Base-by-base conservation (phyloP, 2,888 invertebrate species). In the Caenorhabditis macrosperma region DNA sequence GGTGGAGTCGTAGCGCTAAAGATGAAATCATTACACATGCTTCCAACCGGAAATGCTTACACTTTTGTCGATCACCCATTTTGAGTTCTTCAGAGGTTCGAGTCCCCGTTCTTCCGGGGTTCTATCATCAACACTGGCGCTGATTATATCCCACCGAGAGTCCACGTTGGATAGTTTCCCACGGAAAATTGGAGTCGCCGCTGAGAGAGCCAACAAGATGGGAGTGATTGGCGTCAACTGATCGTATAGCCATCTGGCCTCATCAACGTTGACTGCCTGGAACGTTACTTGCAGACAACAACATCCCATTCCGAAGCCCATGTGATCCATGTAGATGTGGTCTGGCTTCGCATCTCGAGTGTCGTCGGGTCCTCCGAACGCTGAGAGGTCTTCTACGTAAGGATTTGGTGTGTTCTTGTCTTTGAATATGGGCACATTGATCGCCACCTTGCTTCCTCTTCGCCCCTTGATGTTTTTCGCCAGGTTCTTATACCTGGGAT, bases 231-330 rank as follows among this genome's bases (percentile, higher is more conserved):
- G 97, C 12, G 97, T 95, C 33, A 99, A 93, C 91, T 99, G 98
- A 91, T 99, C 99, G 91, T 99, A 99, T 0, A 99, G 93, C 41
- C 95, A 95, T 82, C 96, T 93, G 4, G 98, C 98, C 92, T 99
- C 99, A 52, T 93, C 94, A 83, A 99, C 96, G 91, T 97, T 97
- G 30, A 90, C 89, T 0, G 98, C 97, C 92, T 96, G 95, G 93
- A 99, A 98, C 17, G 92, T 92, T 61, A 86, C 87, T 80, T 89
- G 89, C n/a, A 91, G 83, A 74, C 90, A 89, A 69, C 90, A 90
- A 91, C 97, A 97, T 33, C 99, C 99, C 99, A 99, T 99, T 68
- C 97, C 98, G 91, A 99, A 99, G 26, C 97, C 98, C 98, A 99
- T 98, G 0, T 96, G 96, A 92, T 99, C 99, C 94, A 99, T 94